Percentiles rank a stretch among this genome's conserved stretches.
Evolutionary conservation across 2,113 vertebrate genomes (phyloP).

Genomic region (Trachemys scripta): DNA sequence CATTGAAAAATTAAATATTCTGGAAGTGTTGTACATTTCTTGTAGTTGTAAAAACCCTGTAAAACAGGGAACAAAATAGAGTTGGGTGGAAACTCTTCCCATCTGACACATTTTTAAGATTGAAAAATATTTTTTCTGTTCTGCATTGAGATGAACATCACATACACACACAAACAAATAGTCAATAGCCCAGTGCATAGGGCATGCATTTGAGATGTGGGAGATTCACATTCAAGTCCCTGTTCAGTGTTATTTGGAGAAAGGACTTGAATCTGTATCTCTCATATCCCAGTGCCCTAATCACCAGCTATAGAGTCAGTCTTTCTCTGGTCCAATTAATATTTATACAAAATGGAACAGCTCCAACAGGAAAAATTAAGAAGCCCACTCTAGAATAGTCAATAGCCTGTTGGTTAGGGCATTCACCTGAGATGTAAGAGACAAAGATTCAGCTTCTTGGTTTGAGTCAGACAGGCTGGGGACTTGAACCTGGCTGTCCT

Average conservation of each 20-base stretch:
- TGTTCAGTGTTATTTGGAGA: not conserved
- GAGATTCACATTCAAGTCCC: not conserved
- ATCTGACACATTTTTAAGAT: not conserved
- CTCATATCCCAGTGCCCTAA: not conserved
- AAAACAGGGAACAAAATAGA: not conserved
- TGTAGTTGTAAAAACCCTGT: not conserved
- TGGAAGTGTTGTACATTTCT: not conserved
- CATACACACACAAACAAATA: not conserved
- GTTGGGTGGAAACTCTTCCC: not conserved
- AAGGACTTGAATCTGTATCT: not conserved
- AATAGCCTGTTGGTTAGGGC: not conserved
- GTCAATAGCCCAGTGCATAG: no score
- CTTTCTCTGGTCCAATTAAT: not conserved
- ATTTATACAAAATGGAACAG: not conserved
- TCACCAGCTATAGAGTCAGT: not conserved
- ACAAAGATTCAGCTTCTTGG: not conserved
- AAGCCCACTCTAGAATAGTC: not conserved
- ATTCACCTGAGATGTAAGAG: not conserved
- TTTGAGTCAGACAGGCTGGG: not conserved
- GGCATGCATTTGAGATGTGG: not conserved
- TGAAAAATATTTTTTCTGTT: not conserved
- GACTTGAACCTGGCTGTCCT: not conserved
- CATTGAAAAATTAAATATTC: not conserved
- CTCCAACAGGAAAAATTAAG: not conserved
- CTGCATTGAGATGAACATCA: not conserved